phyloP scores from a whole-genome alignment of 2,888 invertebrate genomes.

The Drosophila hamatofila region DNA sequence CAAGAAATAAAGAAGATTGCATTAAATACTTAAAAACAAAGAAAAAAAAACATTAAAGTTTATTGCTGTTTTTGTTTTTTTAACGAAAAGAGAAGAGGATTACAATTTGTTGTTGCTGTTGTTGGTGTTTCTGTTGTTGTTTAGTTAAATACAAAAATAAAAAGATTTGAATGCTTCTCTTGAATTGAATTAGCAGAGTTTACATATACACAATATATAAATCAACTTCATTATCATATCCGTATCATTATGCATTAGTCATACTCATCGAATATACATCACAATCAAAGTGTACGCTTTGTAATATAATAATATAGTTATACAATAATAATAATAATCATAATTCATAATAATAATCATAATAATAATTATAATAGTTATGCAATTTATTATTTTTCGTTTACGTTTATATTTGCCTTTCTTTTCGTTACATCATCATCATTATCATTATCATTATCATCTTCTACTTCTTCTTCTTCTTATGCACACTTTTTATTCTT shows the following conservation, averaged over 20 bases:
- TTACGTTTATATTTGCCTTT: slow-evolving; percentile 44
- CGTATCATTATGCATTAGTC: slow-evolving; percentile 75
- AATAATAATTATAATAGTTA: slow-evolving; percentile 65
- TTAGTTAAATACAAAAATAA: slow-evolving; percentile 55
- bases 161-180: slow-evolving; percentile 51
- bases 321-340: slow-evolving; percentile 64
- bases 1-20: slow-evolving; percentile 57
- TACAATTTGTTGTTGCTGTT: slow-evolving; percentile 35
- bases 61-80: slow-evolving; percentile 22
- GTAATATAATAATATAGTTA: slow-evolving; percentile 69
- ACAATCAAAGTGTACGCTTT: slow-evolving; percentile 80
- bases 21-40: slow-evolving; percentile 55
- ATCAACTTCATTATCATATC: slow-evolving; percentile 80
- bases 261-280: slow-evolving; percentile 80
- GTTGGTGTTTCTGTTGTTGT: slow-evolving; percentile 7
- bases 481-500: slow-evolving; percentile 34
- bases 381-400: slow-evolving; percentile 35
- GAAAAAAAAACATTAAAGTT: slow-evolving; percentile 46
- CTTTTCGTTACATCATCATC: slow-evolving; percentile 43
- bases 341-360: slow-evolving; percentile 54
- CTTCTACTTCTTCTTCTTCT: background rate
- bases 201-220: slow-evolving; percentile 72
- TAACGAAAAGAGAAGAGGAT: slow-evolving; percentile 41
- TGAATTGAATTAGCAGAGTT: slow-evolving; percentile 52
- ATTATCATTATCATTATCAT: background rate